Conservation (phyloP, 2,113 vertebrate genomes). For the Tragelaphus strepsiceros region DNA sequence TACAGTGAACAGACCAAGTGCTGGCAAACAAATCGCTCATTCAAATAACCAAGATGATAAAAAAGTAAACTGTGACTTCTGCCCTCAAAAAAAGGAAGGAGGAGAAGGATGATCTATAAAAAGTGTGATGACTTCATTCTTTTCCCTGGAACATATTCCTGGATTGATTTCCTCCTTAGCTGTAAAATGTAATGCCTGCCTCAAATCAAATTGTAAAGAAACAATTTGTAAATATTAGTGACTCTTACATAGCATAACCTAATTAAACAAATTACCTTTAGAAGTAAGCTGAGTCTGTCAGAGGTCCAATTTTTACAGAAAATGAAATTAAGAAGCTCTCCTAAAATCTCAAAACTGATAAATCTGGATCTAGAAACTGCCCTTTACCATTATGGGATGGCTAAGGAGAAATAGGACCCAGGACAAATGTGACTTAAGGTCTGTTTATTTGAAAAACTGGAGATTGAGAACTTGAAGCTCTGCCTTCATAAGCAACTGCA, state of each 20-base stretch:
- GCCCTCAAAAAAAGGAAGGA: neutral
- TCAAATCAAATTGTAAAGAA: constrained; percentile 20
- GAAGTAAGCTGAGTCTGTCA: neutral
- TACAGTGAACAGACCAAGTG: neutral
- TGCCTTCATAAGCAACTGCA: neutral
- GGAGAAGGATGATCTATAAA: neutral
- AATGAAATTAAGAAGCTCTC: neutral
- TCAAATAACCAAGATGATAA: neutral
- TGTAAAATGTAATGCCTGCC: neutral
- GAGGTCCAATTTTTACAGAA: neutral
- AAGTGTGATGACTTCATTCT: neutral
- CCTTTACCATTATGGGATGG: neutral
- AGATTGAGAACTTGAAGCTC: neutral
- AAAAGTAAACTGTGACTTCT: neutral
- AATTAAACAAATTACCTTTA: neutral
- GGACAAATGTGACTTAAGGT: neutral
- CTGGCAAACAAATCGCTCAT: neutral
- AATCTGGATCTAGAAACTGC: neutral
- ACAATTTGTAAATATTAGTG: neutral
- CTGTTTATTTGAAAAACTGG: neutral
- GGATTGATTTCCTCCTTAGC: neutral
- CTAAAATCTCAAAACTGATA: neutral
- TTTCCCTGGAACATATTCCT: neutral
- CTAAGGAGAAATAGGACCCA: neutral
- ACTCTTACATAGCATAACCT: neutral